phyloP scores from a whole-genome alignment of 64 coral and sea anemone species.

The Actinia equina region DNA sequence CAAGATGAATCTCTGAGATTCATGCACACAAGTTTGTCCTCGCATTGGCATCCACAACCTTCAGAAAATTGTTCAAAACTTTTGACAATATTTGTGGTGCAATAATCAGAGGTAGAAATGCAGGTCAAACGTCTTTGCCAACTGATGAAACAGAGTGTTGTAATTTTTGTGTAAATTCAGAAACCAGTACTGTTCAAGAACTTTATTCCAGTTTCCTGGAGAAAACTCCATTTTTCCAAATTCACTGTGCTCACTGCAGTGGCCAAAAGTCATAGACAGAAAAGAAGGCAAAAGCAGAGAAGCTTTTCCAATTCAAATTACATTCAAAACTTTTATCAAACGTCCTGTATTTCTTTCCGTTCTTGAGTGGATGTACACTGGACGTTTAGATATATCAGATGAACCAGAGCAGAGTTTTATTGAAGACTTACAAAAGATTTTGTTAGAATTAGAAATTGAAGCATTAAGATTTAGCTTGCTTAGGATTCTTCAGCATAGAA shows the following conservation, averaged over 20 bases:
- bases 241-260: background rate
- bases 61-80: slow-evolving; percentile 12
- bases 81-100: background rate
- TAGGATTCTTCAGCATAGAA: background rate
- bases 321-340: background rate
- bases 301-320: background rate
- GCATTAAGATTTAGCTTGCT: background rate
- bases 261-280: background rate
- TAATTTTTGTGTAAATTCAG: background rate
- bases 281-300: background rate
- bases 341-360: background rate
- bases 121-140: background rate
- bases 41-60: background rate
- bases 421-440: background rate
- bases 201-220: background rate
- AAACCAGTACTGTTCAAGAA: background rate
- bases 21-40: slow-evolving; percentile 21
- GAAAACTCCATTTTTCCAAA: background rate
- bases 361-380: slow-evolving; percentile 2
- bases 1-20: background rate
- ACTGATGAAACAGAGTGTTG: background rate
- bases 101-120: background rate
- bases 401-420: background rate
- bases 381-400: background rate
- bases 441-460: background rate